phyloP scores from a whole-genome alignment of 2,113 vertebrate genomes.

The Pituophis catenifer region DNA sequence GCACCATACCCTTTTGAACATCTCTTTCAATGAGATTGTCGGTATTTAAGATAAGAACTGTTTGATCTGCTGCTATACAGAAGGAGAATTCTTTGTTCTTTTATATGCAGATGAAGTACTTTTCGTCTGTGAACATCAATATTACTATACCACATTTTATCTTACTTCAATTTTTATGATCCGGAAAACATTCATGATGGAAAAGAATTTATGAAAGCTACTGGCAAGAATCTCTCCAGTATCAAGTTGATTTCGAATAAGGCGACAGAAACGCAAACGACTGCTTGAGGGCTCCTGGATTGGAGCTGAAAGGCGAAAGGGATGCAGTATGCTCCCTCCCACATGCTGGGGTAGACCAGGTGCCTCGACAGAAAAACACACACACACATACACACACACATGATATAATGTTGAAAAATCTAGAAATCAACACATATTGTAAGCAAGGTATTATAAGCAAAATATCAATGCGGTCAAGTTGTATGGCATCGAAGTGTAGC shows the following conservation, averaged over 20 bases:
- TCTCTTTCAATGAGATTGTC: not conserved
- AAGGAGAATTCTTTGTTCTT: constrained; percentile 3
- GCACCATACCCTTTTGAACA: not conserved
- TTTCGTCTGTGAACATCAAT: not conserved
- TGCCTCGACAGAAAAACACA: too few species aligned
- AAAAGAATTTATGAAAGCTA: not conserved
- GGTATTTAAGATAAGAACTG: not conserved
- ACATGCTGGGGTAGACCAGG: too few species aligned
- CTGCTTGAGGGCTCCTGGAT: too few species aligned
- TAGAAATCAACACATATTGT: too few species aligned
- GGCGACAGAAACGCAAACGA: too few species aligned
- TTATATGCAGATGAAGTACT: not conserved
- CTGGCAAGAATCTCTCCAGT: not conserved
- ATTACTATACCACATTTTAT: not conserved
- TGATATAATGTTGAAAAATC: too few species aligned
- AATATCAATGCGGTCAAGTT: not conserved
- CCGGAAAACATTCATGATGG: not conserved
- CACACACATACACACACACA: too few species aligned
- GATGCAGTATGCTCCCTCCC: too few species aligned
- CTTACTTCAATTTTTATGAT: not conserved
- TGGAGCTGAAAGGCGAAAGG: too few species aligned
- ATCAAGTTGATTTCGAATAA: not conserved
- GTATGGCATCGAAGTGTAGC: not conserved
- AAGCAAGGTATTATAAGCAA: not conserved
- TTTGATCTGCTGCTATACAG: not conserved